Evolutionary conservation across 2,888 invertebrate species (phyloP).

Genomic region (Meganola albula): DNA sequence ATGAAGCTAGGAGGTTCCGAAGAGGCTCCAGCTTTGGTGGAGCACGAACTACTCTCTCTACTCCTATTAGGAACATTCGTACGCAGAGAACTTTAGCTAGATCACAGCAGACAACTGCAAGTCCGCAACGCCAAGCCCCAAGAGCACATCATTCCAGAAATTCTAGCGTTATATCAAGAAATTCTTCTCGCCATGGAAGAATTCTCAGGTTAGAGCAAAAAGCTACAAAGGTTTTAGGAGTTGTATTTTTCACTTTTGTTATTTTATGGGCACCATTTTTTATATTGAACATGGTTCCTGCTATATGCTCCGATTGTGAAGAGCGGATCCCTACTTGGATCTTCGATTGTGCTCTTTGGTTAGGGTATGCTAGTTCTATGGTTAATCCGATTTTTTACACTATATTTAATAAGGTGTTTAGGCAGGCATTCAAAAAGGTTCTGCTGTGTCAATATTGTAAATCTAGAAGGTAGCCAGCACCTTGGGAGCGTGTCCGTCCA

Average conservation of each 20-base stretch:
- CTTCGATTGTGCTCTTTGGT: conserved; percentile 92
- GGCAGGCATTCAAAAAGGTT: conserved; percentile 93
- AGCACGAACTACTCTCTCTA: conserved; percentile 78
- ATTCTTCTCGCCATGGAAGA: conserved; percentile 88
- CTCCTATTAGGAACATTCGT: conserved; percentile 64
- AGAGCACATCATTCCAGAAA: conserved; percentile 87
- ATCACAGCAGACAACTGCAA: conserved; percentile 52
- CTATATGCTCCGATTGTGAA: conserved; percentile 89
- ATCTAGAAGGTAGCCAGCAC: conserved; percentile 65
- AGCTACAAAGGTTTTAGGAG: conserved; percentile 96
- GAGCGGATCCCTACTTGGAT: conserved; percentile 86
- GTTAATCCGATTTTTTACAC: conserved; percentile 98
- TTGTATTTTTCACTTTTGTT: conserved; percentile 96
- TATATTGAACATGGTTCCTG: conserved; percentile 90
- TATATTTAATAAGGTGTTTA: conserved; percentile 95
- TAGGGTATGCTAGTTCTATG: conserved; percentile 96
- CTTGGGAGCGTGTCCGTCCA: conserved; percentile 72
- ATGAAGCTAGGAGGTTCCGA: conserved; percentile 78
- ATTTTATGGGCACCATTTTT: conserved; percentile 98
- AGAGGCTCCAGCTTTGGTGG: conserved; percentile 85
- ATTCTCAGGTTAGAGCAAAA: conserved; percentile 94
- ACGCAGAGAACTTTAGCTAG: conserved; percentile 54
- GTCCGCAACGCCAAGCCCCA: conserved; percentile 71
- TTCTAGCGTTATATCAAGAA: conserved; percentile 88
- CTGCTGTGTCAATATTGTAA: conserved; percentile 85